phyloP scores from a whole-genome alignment of 2,888 invertebrate genomes.

The Leptinotarsa peninsularis region DNA sequence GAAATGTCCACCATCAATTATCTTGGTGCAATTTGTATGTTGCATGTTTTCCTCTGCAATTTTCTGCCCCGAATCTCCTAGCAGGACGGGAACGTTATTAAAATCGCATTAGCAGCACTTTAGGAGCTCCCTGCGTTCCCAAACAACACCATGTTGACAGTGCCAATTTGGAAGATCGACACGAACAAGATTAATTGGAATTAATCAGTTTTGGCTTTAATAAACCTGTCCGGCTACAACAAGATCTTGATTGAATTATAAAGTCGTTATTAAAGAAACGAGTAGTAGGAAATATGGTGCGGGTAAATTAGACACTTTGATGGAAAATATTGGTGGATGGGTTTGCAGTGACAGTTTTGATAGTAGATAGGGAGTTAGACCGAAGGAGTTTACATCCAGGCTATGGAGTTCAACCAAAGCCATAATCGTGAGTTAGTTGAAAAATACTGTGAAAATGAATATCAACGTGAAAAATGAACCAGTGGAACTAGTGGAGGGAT shows the following conservation, averaged over 20 bases:
- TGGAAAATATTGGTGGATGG: too few relatives aligned
- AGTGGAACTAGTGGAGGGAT: too few relatives aligned
- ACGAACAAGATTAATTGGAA: conserved; percentile 11
- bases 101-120: conserved; percentile 14
- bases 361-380: too few relatives aligned
- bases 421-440: too few relatives aligned
- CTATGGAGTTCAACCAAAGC: too few relatives aligned
- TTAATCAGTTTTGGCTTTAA: conserved; percentile 10
- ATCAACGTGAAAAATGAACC: too few relatives aligned
- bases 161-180: conserved; percentile 14
- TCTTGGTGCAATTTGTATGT: conserved; percentile 5
- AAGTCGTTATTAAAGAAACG: conserved; percentile 4
- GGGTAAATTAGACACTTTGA: too few relatives aligned
- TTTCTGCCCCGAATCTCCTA: conserved; percentile 11
- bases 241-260: conserved; percentile 23
- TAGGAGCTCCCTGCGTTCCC: background rate
- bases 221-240: conserved; percentile 6
- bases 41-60: conserved; percentile 11
- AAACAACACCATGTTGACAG: conserved; percentile 11
- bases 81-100: background rate
- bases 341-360: too few relatives aligned
- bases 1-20: conserved; percentile 14
- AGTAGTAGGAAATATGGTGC: too few relatives aligned
- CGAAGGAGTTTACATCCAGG: too few relatives aligned
- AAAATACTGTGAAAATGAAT: too few relatives aligned